Conservation (phyloP, 2,113 vertebrate genomes). For the Crotalus viridis region DNA sequence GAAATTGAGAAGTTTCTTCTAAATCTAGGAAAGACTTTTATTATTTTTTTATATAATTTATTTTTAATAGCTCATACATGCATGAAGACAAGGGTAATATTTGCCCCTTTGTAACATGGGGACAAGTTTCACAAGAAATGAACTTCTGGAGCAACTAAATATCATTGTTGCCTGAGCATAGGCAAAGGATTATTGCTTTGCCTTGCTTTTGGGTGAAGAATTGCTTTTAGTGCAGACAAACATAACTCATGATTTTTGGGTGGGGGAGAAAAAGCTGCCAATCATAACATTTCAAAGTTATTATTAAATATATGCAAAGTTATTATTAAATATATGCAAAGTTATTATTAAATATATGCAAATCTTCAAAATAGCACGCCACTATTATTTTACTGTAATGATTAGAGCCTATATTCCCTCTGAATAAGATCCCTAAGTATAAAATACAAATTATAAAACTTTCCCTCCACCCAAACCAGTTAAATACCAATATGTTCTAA, state of each 20-base stretch:
- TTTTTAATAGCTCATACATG: conserved; percentile 20
- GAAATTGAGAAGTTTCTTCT: conserved; percentile 50
- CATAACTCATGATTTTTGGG: neutral
- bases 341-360: conserved; percentile 15
- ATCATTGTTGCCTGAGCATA: neutral
- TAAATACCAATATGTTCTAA: neutral
- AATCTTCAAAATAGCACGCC: neutral
- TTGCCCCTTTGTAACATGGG: conserved; percentile 1
- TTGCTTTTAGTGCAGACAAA: neutral
- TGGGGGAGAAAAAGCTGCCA: neutral
- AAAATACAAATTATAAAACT: conserved; percentile 22
- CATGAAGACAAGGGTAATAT: conserved; percentile 19
- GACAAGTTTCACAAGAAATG: neutral
- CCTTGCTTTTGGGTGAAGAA: neutral
- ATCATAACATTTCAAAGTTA: conserved; percentile 10
- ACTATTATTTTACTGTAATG: neutral
- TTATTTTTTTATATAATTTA: conserved; percentile 39
- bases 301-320: conserved; percentile 8
- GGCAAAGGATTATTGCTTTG: neutral
- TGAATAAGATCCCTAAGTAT: neutral
- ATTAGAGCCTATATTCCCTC: neutral
- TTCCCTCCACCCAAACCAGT: neutral
- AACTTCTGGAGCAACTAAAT: neutral
- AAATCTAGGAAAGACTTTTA: conserved; percentile 47
- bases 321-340: too few relatives aligned